Evolutionary conservation across 2,888 invertebrate genomes (phyloP).

Genomic region (Lepas anatifera): DNA sequence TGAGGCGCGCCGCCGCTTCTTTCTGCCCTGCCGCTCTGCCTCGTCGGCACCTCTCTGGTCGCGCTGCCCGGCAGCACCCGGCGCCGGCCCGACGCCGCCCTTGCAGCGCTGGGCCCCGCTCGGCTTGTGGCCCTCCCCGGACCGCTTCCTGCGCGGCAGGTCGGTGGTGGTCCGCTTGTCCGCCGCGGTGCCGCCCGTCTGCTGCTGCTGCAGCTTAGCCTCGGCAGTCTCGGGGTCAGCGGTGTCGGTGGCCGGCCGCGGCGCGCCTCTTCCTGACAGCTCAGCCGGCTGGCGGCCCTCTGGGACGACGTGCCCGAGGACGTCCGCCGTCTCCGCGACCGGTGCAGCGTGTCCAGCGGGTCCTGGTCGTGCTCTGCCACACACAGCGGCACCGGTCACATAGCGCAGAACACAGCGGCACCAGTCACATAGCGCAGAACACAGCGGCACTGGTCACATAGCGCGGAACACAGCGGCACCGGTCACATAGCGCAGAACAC

Average conservation of each 20-base stretch:
- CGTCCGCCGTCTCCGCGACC: constrained; percentile 53
- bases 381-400: too few relatives aligned
- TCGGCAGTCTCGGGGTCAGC: background rate
- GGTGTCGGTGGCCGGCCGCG: constrained; percentile 4
- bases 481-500: too few relatives aligned
- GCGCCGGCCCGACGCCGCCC: too few relatives aligned
- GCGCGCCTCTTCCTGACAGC: constrained; percentile 14
- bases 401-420: too few relatives aligned
- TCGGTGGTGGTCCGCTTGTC: background rate
- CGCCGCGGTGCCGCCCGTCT: background rate
- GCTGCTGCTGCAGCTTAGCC: background rate
- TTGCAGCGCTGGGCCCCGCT: background rate
- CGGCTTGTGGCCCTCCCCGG: background rate
- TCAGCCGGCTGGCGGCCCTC: constrained; percentile 7
- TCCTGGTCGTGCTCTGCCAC: constrained; percentile 67
- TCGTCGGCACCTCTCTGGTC: too few relatives aligned
- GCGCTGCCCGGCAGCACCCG: too few relatives aligned
- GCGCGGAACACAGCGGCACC: too few relatives aligned
- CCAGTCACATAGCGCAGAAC: too few relatives aligned
- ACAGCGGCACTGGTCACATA: too few relatives aligned
- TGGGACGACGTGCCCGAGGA: constrained; percentile 9
- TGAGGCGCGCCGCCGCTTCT: constrained; percentile 9
- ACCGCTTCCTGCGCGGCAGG: background rate
- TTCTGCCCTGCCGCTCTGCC: background rate
- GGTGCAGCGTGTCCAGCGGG: constrained; percentile 58